Conservation (phyloP, 2,113 vertebrate genomes). For the Gila orcuttii region DNA sequence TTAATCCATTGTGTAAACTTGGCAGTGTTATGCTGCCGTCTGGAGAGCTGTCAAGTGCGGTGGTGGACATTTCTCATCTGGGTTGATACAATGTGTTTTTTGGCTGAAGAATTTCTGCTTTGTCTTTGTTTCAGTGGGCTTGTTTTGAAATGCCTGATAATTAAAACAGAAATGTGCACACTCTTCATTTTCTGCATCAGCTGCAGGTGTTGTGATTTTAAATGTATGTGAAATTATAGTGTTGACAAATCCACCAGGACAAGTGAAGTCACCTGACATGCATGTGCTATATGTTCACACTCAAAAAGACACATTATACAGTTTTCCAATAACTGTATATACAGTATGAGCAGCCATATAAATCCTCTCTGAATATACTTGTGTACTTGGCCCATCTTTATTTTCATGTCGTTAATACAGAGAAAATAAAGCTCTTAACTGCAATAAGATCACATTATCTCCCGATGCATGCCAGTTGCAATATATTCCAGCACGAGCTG, state of each 20-base stretch:
- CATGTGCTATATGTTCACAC: no score
- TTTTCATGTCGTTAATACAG: background rate
- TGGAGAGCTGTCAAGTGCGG: conserved; percentile 40
- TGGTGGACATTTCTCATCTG: conserved; percentile 10
- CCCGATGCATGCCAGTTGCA: background rate
- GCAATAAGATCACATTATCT: conserved; percentile 7
- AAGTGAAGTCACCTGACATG: background rate
- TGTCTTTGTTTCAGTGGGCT: conserved; percentile 39
- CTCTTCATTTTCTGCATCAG: background rate
- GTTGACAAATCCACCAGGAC: background rate
- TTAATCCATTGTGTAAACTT: conserved; percentile 58
- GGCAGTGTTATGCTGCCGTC: conserved; percentile 44
- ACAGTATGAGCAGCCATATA: background rate
- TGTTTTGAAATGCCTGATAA: background rate
- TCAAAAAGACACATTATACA: background rate
- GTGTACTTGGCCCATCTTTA: background rate
- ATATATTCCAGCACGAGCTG: background rate
- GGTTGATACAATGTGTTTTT: conserved; percentile 33
- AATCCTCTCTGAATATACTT: background rate
- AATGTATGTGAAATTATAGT: background rate
- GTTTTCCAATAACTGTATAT: background rate
- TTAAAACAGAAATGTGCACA: conserved; percentile 1
- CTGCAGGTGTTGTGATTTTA: background rate
- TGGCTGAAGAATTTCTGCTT: conserved; percentile 18
- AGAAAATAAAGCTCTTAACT: conserved; percentile 1